A percentile compares a stretch with the other conserved stretches of the same genome.
Conservation (phyloP, 1,140 invertebrate genomes). For the Trialeurodes vaporariorum region DNA sequence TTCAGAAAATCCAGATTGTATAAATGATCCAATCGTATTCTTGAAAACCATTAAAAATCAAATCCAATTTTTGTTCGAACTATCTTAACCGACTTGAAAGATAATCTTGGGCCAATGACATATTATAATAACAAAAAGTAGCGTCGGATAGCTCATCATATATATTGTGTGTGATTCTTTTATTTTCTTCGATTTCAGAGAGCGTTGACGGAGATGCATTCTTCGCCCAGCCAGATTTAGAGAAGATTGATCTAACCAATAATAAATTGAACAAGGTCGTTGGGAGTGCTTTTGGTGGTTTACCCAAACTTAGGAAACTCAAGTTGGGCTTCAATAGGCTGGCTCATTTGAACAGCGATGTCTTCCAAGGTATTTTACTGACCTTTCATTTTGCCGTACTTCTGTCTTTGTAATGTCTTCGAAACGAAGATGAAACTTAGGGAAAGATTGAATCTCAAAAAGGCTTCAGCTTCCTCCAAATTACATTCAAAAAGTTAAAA, state of each 20-base stretch:
- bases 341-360: constrained; percentile 62
- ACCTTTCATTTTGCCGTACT: too few species aligned
- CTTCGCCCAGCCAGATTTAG: constrained; percentile 45
- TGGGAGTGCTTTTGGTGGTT: constrained; percentile 52
- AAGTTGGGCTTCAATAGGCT: constrained; percentile 63
- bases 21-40: too few species aligned
- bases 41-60: too few species aligned
- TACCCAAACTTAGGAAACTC: constrained; percentile 51
- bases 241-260: constrained; percentile 58
- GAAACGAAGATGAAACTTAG: not conserved
- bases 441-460: not conserved
- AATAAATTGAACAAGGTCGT: constrained; percentile 64
- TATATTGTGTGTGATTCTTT: too few species aligned
- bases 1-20: too few species aligned
- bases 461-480: not conserved
- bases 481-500: not conserved
- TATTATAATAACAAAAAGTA: too few species aligned
- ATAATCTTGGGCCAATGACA: too few species aligned
- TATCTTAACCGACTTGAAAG: too few species aligned
- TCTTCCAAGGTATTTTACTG: constrained; percentile 55
- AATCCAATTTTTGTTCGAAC: too few species aligned
- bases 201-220: constrained; percentile 51
- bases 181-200: constrained; percentile 39
- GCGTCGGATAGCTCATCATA: too few species aligned
- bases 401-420: too few species aligned